A percentile compares a stretch with the other conserved stretches of the same genome.
These are phyloP conservation scores for Deroplatys truncata DNA, from an alignment of 2,888 invertebrate genomes.

Conservation along the genomic window DNA sequence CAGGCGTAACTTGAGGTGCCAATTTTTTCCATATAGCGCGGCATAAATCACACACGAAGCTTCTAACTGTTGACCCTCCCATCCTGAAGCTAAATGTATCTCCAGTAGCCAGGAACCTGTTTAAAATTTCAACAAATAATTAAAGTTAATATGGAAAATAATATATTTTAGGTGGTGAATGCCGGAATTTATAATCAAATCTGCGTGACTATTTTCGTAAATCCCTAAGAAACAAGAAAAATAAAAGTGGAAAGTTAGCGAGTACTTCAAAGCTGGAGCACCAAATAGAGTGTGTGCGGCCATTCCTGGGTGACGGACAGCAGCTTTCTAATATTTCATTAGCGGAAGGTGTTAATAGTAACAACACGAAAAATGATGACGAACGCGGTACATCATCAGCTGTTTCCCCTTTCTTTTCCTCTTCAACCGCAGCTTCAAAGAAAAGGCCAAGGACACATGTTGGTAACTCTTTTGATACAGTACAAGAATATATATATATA, in stretches of 20 bases:
- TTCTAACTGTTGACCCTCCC: too few species aligned
- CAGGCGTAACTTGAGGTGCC: not conserved
- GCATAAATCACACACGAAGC: too few species aligned
- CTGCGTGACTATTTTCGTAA: not conserved
- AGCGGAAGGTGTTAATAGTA: not conserved
- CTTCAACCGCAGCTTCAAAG: not conserved
- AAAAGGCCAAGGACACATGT: not conserved
- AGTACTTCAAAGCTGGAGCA: not conserved
- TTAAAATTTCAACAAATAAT: too few species aligned
- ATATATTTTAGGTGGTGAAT: not conserved
- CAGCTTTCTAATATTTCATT: too few species aligned
- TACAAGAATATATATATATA: not conserved
- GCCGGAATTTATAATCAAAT: not conserved
- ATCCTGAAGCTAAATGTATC: too few species aligned
- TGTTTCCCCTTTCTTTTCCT: too few species aligned
- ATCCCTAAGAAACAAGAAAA: not conserved
- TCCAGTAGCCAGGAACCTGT: too few species aligned
- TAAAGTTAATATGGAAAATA: too few species aligned
- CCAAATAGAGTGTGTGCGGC: not conserved
- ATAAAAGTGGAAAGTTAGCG: not conserved
- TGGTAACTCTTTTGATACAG: not conserved
- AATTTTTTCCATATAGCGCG: not conserved
- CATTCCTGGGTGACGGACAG: too few species aligned
- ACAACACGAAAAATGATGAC: not conserved
- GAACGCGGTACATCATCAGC: not conserved